Conservation (phyloP, 2,888 invertebrate species). For the Eumacrocentrus americanus region DNA sequence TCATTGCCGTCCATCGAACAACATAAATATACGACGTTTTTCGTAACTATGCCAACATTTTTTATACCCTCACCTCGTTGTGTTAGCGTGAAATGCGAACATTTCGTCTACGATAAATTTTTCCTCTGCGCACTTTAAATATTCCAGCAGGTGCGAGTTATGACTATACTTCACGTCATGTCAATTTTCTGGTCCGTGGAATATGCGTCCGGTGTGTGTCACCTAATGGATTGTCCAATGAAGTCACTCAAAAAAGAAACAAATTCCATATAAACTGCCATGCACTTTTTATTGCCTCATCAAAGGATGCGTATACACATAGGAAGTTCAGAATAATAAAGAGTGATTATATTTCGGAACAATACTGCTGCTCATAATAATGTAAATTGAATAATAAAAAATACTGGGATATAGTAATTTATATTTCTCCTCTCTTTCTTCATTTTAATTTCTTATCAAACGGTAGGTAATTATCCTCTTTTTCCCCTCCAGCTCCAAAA, state of each 20-base stretch:
- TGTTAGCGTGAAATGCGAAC: too few relatives aligned
- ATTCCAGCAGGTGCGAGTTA: constrained; percentile 21
- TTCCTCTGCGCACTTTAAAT: neutral
- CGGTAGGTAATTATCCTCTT: too few relatives aligned
- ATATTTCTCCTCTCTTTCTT: neutral
- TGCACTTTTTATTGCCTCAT: too few relatives aligned
- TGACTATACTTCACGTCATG: constrained; percentile 20
- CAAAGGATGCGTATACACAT: constrained; percentile 8
- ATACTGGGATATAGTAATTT: constrained; percentile 13
- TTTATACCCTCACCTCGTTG: neutral
- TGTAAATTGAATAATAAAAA: constrained; percentile 9
- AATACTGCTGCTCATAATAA: too few relatives aligned
- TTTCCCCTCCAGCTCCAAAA: too few relatives aligned
- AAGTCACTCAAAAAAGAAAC: constrained; percentile 25
- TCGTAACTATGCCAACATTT: too few relatives aligned
- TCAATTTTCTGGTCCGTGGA: constrained; percentile 32
- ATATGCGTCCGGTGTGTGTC: constrained; percentile 12
- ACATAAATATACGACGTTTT: too few relatives aligned
- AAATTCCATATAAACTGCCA: too few relatives aligned
- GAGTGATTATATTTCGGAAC: too few relatives aligned
- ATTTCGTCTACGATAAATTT: neutral
- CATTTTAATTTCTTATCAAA: neutral
- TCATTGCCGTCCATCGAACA: too few relatives aligned
- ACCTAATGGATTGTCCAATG: constrained; percentile 20
- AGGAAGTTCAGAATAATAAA: neutral